A percentile compares a stretch with the other conserved stretches of the same genome.
These are phyloP conservation scores for Agapostemon virescens DNA, from an alignment of 2,888 invertebrate species.

Conservation along the genomic window DNA sequence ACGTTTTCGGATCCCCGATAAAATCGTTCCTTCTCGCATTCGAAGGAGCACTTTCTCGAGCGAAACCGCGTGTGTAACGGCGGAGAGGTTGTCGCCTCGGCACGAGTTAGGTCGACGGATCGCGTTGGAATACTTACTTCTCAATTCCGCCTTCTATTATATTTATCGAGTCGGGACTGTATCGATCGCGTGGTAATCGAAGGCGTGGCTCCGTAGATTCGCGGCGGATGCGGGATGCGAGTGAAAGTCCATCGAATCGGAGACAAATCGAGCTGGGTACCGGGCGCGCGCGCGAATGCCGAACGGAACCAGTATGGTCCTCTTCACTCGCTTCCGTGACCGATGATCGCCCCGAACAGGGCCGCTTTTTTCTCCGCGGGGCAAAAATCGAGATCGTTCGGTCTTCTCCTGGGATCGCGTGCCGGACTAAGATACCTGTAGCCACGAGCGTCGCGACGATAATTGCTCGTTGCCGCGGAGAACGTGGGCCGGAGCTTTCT, in stretches of 20 bases:
- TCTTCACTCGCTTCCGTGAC: conserved; percentile 53
- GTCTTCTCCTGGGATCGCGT: conserved; percentile 36
- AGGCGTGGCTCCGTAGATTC: conserved; percentile 48
- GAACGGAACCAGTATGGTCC: conserved; percentile 22
- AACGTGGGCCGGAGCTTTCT: conserved; percentile 41
- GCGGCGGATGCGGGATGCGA: conserved; percentile 22
- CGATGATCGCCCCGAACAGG: not conserved
- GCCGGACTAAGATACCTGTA: conserved; percentile 1
- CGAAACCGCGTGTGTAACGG: not conserved
- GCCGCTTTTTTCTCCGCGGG: not conserved
- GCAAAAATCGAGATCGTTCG: not conserved
- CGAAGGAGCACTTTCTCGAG: conserved; percentile 39
- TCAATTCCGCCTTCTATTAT: not conserved
- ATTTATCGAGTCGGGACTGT: not conserved
- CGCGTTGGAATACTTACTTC: not conserved
- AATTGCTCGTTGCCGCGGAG: conserved; percentile 16
- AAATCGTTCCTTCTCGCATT: conserved; percentile 27
- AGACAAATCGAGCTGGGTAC: conserved; percentile 18
- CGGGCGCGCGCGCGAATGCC: conserved; percentile 46
- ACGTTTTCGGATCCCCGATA: not conserved
- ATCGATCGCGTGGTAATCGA: conserved; percentile 33
- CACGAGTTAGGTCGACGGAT: not conserved
- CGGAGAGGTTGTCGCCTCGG: not conserved
- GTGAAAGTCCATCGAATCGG: conserved; percentile 75
- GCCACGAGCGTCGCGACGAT: not conserved